Evolutionary conservation across 2,888 invertebrate genomes (phyloP).

Genomic region (Oscheius sp.): DNA sequence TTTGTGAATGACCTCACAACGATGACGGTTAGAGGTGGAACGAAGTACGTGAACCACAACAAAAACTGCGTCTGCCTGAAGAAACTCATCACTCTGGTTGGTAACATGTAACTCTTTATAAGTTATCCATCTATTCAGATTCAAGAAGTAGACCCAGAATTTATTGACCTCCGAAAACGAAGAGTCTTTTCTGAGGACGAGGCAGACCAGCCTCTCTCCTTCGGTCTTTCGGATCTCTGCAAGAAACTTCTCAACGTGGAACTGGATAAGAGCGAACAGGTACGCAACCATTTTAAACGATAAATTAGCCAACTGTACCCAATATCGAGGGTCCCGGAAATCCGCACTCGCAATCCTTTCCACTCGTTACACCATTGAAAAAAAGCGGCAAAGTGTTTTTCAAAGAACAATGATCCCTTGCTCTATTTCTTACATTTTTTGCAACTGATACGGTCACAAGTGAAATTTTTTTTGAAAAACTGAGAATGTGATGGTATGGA

Average conservation of each 20-base stretch:
- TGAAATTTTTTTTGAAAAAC: no score
- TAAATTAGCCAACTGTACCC: not conserved
- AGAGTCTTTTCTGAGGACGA: not conserved
- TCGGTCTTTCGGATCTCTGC: not conserved
- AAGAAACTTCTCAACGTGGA: not conserved
- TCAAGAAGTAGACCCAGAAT: not conserved
- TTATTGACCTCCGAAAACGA: not conserved
- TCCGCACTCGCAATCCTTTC: no score
- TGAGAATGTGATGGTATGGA: no score
- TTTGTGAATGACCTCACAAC: not conserved
- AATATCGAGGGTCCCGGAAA: no score
- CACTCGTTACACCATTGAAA: no score
- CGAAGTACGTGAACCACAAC: not conserved
- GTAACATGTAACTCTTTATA: not conserved
- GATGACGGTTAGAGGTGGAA: not conserved
- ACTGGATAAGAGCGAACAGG: not conserved
- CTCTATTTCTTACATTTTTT: no score
- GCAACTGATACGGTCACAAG: no score
- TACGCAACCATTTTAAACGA: not conserved
- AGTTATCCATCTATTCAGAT: not conserved
- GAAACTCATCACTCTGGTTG: not conserved
- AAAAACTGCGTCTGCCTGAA: conserved; percentile 1
- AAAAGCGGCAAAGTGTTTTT: no score
- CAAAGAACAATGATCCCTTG: no score
- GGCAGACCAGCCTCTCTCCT: not conserved